A percentile compares a stretch with the other conserved stretches of the same genome.
phyloP scores from a whole-genome alignment of 2,888 invertebrate species.

The Drosophila buzzatii region DNA sequence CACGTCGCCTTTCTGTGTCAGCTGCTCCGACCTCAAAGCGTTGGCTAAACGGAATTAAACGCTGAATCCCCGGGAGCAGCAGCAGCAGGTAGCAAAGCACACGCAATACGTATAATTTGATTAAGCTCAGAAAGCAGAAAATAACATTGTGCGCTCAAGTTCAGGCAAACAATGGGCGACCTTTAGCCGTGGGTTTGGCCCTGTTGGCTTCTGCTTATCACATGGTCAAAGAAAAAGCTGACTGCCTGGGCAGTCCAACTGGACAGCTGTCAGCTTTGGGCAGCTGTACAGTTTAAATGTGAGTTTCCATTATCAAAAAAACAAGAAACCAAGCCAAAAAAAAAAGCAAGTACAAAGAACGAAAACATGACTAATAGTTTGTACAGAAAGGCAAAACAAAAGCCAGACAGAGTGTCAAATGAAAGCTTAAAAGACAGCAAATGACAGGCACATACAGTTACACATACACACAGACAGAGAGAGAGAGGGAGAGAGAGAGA shows the following conservation, averaged over 20 bases:
- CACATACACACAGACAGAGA: neutral
- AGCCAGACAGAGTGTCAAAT: constrained; percentile 69
- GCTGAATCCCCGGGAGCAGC: constrained; percentile 4
- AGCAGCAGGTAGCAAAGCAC: constrained; percentile 40
- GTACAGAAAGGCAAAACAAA: constrained; percentile 62
- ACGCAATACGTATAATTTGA: constrained; percentile 70
- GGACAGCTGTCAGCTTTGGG: constrained; percentile 55
- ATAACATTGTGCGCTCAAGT: constrained; percentile 77
- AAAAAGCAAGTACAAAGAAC: constrained; percentile 11
- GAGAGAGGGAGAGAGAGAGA: too few relatives aligned
- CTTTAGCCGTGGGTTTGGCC: constrained; percentile 33
- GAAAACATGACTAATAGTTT: constrained; percentile 74
- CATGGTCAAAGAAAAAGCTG: constrained; percentile 46
- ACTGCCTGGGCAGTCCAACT: constrained; percentile 22
- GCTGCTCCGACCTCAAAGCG: constrained; percentile 12
- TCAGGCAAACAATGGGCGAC: constrained; percentile 67
- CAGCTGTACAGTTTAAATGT: constrained; percentile 64
- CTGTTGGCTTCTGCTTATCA: constrained; percentile 54
- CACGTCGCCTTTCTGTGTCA: neutral
- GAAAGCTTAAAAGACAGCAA: constrained; percentile 65
- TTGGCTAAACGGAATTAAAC: constrained; percentile 28
- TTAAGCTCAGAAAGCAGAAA: constrained; percentile 75
- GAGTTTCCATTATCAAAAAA: constrained; percentile 38
- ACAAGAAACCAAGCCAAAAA: neutral
- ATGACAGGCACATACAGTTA: constrained; percentile 13